A percentile compares a stretch with the other conserved stretches of the same genome.
Evolutionary conservation across 2,797 vertebrate genomes (phyloP).

Genomic region (Helostoma temminkii): DNA sequence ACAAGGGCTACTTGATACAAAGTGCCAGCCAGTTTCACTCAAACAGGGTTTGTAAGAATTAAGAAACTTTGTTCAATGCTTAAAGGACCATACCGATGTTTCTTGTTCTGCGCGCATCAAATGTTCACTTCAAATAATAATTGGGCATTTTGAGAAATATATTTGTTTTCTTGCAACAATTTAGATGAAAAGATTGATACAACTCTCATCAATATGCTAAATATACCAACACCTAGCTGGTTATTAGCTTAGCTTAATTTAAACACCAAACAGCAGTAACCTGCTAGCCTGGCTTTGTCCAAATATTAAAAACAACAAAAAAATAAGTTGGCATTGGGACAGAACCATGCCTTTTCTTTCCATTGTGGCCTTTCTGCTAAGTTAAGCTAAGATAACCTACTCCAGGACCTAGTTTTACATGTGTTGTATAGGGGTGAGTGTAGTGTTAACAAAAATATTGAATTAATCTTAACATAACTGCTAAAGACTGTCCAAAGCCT

Average conservation of each 20-base stretch:
- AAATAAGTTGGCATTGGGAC: no score
- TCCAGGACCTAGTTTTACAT: no score
- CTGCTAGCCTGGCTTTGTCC: no score
- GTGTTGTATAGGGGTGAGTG: no score
- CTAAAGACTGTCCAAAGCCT: no score
- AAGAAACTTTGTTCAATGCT: not conserved
- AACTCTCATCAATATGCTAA: not conserved
- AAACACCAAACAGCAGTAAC: not conserved
- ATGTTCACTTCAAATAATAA: no score
- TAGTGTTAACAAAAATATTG: no score
- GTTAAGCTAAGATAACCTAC: no score
- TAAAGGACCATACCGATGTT: slow-evolving; percentile 8
- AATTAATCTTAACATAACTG: no score
- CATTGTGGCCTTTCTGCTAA: no score
- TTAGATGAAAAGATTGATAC: not conserved
- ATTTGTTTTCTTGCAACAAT: not conserved
- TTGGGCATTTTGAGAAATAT: not conserved
- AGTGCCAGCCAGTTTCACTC: slow-evolving; percentile 2
- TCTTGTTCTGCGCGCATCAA: not conserved
- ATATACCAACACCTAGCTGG: not conserved
- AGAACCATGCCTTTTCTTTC: no score
- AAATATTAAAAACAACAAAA: no score
- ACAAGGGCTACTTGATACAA: not conserved
- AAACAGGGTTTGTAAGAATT: not conserved
- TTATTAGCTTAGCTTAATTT: slow-evolving; percentile 3